phyloP scores from a whole-genome alignment of 2,797 vertebrate genomes.

The Cirrhinus mrigala region DNA sequence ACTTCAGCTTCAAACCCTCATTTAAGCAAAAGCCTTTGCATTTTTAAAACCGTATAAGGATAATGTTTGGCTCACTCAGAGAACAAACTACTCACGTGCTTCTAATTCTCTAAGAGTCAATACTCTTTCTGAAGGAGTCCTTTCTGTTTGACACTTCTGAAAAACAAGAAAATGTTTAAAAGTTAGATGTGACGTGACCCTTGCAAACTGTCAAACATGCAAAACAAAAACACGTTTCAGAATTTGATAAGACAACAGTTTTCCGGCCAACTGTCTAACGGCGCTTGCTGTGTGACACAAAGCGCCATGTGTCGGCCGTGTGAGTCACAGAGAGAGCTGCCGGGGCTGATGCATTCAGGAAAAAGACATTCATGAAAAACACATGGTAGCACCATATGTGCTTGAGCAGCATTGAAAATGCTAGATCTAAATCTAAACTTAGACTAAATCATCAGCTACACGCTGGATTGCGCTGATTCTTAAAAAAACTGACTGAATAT shows the following conservation, averaged over 20 bases:
- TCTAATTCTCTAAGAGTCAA: constrained; percentile 81
- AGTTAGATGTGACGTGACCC: constrained; percentile 6
- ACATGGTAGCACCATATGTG: constrained; percentile 47
- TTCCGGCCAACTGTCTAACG: constrained; percentile 36
- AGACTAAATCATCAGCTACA: neutral
- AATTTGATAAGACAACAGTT: constrained; percentile 28
- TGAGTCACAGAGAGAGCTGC: constrained; percentile 41
- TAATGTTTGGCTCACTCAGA: neutral
- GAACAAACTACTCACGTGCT: constrained; percentile 76
- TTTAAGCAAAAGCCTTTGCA: neutral
- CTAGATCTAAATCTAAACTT: neutral
- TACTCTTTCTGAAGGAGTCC: constrained; percentile 78
- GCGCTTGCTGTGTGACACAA: constrained; percentile 42
- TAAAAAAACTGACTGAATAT: neutral
- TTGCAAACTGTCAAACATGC: constrained; percentile 10
- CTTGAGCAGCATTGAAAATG: neutral
- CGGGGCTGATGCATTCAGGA: constrained; percentile 22
- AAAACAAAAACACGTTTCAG: constrained; percentile 2
- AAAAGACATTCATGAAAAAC: constrained; percentile 25
- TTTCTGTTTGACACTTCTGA: constrained; percentile 78
- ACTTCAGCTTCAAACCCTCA: neutral
- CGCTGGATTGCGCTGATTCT: neutral
- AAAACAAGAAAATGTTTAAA: constrained; percentile 42
- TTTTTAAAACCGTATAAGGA: neutral
- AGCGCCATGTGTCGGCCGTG: constrained; percentile 29